These are phyloP conservation scores for Choreutis nemorana DNA, from an alignment of 2,888 invertebrate species.

Conservation along the genomic window DNA sequence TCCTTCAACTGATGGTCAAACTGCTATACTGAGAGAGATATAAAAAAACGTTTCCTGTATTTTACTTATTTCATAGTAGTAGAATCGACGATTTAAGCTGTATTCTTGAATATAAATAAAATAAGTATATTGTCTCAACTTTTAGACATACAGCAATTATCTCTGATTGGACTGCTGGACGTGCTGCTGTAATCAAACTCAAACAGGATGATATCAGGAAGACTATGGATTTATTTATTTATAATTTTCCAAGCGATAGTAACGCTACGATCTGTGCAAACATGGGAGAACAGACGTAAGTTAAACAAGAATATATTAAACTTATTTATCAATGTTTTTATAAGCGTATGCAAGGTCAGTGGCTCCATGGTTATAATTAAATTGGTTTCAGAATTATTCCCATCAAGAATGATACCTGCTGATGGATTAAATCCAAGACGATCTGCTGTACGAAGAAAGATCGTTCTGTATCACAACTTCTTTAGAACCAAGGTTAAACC, in stretches of 20 bases:
- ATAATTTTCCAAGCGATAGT: slow-evolving; percentile 23
- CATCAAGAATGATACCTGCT: slow-evolving; percentile 40
- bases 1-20: no score
- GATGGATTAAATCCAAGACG: slow-evolving; percentile 63
- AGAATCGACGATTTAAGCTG: no score
- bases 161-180: no score
- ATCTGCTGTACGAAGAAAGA: slow-evolving; percentile 71
- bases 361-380: not conserved
- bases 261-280: slow-evolving; percentile 22
- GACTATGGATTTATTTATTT: slow-evolving; percentile 24
- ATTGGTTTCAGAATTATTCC: slow-evolving; percentile 36
- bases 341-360: not conserved
- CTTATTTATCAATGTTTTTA: not conserved
- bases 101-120: no score
- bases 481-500: slow-evolving; percentile 79
- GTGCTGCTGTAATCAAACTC: no score
- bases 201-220: no score
- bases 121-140: no score
- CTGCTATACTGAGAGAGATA: no score
- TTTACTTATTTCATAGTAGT: no score
- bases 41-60: no score
- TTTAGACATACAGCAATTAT: no score
- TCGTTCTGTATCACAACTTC: slow-evolving; percentile 79
- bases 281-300: slow-evolving; percentile 42
- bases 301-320: slow-evolving; percentile 8